Evolutionary conservation across 2,888 invertebrate genomes (phyloP), one percentile per base, ranked within the genome.

Genomic region (Bombyx huttoni): DNA sequence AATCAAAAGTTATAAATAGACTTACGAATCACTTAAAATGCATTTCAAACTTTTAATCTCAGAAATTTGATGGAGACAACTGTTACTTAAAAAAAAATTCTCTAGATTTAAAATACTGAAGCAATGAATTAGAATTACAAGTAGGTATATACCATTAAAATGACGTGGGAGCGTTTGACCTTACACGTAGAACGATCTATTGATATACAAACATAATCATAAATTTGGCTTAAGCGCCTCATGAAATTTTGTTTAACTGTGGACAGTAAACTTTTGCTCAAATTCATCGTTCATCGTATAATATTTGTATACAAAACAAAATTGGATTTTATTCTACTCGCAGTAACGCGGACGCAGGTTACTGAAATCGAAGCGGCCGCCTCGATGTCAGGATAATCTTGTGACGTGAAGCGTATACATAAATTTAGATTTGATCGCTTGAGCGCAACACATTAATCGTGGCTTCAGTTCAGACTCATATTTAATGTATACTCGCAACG

Each of bases 341-440:
- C n/a, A 56, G 62, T 64, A 57, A 59, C 57, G 50, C 52, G 52
- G 53, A 57, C 55, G 55, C 53, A 54, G 55, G 52, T 56, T 53
- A 62, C 70, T 68, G 67, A 70, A 67, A 75, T 76, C 70, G 75
- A 69, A 71, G 71, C 82, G 79, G 78, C 75, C 78, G 82, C 63
- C 70, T 62, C 66, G 59, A 60, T 71, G 76, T 73, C 75, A 67
- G 63, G 56, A 60, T 80, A 80, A 82, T 79, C 82, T 72, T 70
- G 66, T 73, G 84, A 77, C 78, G 72, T 65, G 70, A 61, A 69
- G 75, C 78, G 78, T 68, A 74, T 75, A 78, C 80, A 81, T 86
- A 86, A 83, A 85, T 87, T 84, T 83, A 79, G 79, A 80, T 82
- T 76, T 83, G 81, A 85, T 85, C 80, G 80, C 71, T 62, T 69